Evolutionary conservation across 2,888 invertebrate species (phyloP).

Genomic region (Drosophila tanythrix): DNA sequence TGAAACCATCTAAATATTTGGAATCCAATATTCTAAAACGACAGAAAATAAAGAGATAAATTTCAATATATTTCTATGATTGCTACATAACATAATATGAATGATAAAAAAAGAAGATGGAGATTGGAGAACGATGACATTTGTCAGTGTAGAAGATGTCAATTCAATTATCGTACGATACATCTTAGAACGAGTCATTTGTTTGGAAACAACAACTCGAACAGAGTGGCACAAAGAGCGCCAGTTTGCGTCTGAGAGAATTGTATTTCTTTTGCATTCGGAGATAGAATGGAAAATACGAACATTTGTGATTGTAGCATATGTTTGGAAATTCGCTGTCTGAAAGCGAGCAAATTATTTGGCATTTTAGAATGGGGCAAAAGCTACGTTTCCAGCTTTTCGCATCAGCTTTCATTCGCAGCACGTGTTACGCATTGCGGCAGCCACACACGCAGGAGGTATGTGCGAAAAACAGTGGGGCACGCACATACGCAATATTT

Average conservation of each 20-base stretch:
- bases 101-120: neutral
- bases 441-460: slow-evolving; percentile 27
- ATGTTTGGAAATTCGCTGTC: slow-evolving; percentile 10
- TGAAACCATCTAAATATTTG: neutral
- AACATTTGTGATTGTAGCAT: slow-evolving; percentile 2
- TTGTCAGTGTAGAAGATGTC: neutral
- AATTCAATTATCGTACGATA: neutral
- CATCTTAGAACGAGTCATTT: neutral
- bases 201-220: neutral
- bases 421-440: slow-evolving; percentile 68
- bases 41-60: neutral
- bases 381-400: slow-evolving; percentile 26
- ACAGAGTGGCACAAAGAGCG: neutral
- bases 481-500: slow-evolving; percentile 76
- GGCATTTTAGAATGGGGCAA: slow-evolving; percentile 13
- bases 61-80: neutral
- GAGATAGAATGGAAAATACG: neutral
- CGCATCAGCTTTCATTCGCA: slow-evolving; percentile 51
- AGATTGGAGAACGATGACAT: neutral
- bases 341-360: slow-evolving; percentile 9
- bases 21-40: neutral
- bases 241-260: neutral
- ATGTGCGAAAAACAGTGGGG: slow-evolving; percentile 8
- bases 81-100: neutral
- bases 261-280: neutral